phyloP scores from a whole-genome alignment of 2,113 vertebrate genomes.

The Rousettus leschenaultii region DNA sequence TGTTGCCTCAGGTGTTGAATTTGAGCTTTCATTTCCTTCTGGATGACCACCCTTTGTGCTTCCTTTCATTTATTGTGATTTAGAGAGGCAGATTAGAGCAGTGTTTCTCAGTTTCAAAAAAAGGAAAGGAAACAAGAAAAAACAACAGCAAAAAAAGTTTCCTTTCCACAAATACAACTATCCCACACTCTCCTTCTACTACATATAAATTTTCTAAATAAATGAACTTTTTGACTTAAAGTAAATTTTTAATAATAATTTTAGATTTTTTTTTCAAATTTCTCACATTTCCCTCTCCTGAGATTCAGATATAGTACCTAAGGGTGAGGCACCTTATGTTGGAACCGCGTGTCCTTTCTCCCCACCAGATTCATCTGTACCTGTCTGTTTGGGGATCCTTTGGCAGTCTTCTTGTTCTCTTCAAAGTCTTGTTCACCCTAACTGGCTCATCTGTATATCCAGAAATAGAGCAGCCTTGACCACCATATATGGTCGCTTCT shows the following conservation, averaged over 20 bases:
- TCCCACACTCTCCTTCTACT: neutral
- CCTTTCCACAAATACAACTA: neutral
- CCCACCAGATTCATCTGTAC: neutral
- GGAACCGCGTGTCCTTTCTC: neutral
- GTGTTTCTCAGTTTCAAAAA: neutral
- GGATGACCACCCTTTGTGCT: neutral
- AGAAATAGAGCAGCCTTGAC: neutral
- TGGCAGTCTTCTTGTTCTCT: neutral
- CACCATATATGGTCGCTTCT: neutral
- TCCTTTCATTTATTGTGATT: neutral
- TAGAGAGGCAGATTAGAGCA: neutral
- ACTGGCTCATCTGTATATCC: neutral
- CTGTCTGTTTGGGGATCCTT: neutral
- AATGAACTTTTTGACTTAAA: neutral
- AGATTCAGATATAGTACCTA: neutral
- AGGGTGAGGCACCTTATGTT: neutral
- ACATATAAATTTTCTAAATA: conserved; percentile 10
- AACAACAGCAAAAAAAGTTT: neutral
- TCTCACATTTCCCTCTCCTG: neutral
- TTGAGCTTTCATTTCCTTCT: neutral
- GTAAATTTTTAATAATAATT: neutral
- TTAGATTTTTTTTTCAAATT: neutral
- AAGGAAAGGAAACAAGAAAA: neutral
- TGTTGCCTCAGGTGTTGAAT: neutral
- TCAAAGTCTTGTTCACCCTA: neutral